Base-by-base conservation (phyloP, 2,888 invertebrate species). In the Dasypolia templi region DNA sequence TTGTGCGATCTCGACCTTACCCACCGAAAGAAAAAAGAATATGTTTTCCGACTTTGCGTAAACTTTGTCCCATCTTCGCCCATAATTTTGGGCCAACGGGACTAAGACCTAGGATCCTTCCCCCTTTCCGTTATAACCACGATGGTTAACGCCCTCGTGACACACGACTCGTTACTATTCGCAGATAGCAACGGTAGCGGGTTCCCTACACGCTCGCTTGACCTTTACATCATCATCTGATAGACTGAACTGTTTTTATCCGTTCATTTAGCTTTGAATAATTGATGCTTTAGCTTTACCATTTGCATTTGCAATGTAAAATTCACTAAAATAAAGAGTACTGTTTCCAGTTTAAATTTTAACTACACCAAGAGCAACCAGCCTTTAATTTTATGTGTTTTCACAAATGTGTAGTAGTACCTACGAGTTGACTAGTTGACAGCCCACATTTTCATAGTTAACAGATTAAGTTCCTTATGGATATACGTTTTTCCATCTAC, bases 201-300 rank as follows among this genome's bases (percentile, higher is more conserved):
- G 82, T 86, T 83, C 86, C 82, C 89, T 77, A 81, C 87, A 87
- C 85, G 87, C 82, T 71, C 67, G 51, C 51, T 11, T 87, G 89
- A 89, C 89, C 89, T 89, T 89, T 88, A 79, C 84, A 77, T 86
- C 87, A 86, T 89, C 86, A 88, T 88, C 88, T 77, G 89, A 89
- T 89, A 87, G 59, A 56, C 44, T 62, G 59, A 35, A 72, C 66
- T 55, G 70, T 80, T 81, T 79, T 85, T 81, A 82, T 81, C 39
- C 58, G 14, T 61, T 62, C 17, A 55, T 66, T 71, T 55, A 1
- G 56, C 7, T 78, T 70, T 70, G 39, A 64, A 75, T 82, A 75
- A 64, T 67, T 61, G 29, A 55, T 51, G 0, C 0, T 53, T 70
- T 55, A 55, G 4, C 17, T 7, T 29, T 29, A 22, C 0, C 4